Percentiles rank a stretch among this genome's conserved stretches.
These are phyloP conservation scores for Ceryle rudis DNA, from an alignment of 2,797 vertebrate species.

Conservation along the genomic window DNA sequence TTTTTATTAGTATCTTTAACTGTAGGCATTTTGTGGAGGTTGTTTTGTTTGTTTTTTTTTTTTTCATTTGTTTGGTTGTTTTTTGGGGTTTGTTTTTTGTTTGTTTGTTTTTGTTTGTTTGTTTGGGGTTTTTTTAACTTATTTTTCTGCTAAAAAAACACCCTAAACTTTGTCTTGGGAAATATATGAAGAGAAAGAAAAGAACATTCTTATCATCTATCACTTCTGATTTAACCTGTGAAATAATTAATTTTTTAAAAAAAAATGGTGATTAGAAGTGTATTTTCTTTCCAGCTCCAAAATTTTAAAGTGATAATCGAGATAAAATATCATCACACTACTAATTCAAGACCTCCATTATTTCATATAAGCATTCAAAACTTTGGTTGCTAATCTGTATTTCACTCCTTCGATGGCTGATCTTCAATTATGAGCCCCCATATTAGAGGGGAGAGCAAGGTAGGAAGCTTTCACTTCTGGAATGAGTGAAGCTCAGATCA, in stretches of 20 bases:
- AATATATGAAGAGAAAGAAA: no score
- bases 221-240: neutral
- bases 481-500: neutral
- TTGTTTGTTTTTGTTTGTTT: no score
- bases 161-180: neutral
- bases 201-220: neutral
- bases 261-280: fast-evolving
- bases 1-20: neutral
- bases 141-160: neutral
- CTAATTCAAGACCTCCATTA: neutral
- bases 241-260: neutral
- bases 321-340: neutral
- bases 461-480: neutral
- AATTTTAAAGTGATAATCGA: neutral
- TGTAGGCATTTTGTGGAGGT: neutral
- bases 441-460: neutral
- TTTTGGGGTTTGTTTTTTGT: no score
- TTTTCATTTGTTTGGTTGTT: no score
- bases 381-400: neutral
- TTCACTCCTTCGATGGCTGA: neutral
- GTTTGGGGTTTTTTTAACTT: neutral
- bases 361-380: neutral
- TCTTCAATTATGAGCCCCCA: neutral
- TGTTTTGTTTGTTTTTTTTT: no score
- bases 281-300: neutral